Conservation (phyloP, 2,797 vertebrate genomes). For the Rhinichthys osculus region DNA sequence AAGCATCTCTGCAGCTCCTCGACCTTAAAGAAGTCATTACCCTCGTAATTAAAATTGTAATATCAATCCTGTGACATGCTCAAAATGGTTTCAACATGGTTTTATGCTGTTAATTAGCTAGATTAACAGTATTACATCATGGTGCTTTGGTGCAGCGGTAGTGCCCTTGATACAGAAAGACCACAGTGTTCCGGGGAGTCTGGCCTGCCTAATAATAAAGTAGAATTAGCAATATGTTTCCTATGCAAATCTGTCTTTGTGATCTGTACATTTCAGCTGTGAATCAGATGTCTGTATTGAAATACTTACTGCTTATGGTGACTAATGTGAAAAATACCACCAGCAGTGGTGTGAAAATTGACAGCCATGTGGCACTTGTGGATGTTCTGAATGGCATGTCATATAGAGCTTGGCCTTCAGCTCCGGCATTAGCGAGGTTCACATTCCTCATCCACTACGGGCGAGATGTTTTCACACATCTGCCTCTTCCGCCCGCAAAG, state of each 20-base stretch:
- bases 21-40: slow-evolving; percentile 11
- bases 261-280: neutral
- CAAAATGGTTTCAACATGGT: slow-evolving; percentile 1
- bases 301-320: slow-evolving; percentile 53
- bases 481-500: slow-evolving; percentile 4
- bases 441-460: slow-evolving; percentile 53
- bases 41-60: slow-evolving; percentile 16
- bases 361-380: slow-evolving; percentile 67
- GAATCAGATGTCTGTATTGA: slow-evolving; percentile 44
- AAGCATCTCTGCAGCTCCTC: neutral
- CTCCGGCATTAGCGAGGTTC: slow-evolving; percentile 59
- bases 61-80: neutral
- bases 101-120: neutral
- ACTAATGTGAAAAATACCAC: slow-evolving; percentile 68
- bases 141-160: slow-evolving; percentile 3
- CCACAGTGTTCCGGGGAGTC: neutral
- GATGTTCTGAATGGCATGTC: slow-evolving; percentile 62
- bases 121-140: neutral
- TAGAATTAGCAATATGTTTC: neutral
- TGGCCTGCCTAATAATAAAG: neutral
- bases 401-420: slow-evolving; percentile 60
- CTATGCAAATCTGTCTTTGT: neutral
- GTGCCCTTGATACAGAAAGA: slow-evolving; percentile 16
- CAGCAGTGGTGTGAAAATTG: slow-evolving; percentile 66
- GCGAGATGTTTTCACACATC: slow-evolving; percentile 40